phyloP scores from a whole-genome alignment of 1,140 invertebrate genomes.

The Drosophila burlai region DNA sequence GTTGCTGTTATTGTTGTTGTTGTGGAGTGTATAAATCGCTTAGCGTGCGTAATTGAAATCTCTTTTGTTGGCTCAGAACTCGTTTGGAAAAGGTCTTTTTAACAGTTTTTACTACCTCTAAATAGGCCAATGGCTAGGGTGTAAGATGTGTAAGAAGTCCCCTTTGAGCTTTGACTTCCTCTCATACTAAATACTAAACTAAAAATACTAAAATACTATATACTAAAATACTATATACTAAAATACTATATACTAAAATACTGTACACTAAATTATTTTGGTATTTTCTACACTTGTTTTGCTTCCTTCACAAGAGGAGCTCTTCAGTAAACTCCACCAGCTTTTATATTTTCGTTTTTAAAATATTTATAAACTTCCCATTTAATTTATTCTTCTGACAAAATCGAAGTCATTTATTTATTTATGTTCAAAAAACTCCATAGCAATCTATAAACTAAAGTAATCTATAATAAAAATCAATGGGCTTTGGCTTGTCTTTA shows the following conservation, averaged over 20 bases:
- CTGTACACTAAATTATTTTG: not conserved
- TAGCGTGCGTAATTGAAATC: conserved; percentile 80
- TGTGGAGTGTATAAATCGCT: conserved; percentile 68
- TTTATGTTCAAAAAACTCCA: not conserved
- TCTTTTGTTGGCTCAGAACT: conserved; percentile 70
- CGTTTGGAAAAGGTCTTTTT: conserved; percentile 69
- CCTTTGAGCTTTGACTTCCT: too few relatives aligned
- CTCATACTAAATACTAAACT: too few relatives aligned
- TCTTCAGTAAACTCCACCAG: not conserved
- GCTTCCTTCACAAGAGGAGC: not conserved
- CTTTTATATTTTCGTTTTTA: not conserved
- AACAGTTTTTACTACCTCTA: conserved; percentile 61
- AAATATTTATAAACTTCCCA: not conserved
- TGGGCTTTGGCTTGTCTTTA: conserved; percentile 9
- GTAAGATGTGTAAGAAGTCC: not conserved
- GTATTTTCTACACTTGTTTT: not conserved
- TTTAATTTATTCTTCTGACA: not conserved
- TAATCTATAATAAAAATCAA: conserved; percentile 59
- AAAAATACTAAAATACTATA: too few relatives aligned
- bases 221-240: too few relatives aligned
- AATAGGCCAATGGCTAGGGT: conserved; percentile 61
- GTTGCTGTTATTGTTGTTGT: conserved; percentile 19
- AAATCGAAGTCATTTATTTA: not conserved
- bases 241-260: too few relatives aligned
- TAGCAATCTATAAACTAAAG: conserved; percentile 3